Evolutionary conservation across 2,888 invertebrate genomes (phyloP), one percentile per base, ranked within the genome.

Genomic region (Drosophila paranaensis): DNA sequence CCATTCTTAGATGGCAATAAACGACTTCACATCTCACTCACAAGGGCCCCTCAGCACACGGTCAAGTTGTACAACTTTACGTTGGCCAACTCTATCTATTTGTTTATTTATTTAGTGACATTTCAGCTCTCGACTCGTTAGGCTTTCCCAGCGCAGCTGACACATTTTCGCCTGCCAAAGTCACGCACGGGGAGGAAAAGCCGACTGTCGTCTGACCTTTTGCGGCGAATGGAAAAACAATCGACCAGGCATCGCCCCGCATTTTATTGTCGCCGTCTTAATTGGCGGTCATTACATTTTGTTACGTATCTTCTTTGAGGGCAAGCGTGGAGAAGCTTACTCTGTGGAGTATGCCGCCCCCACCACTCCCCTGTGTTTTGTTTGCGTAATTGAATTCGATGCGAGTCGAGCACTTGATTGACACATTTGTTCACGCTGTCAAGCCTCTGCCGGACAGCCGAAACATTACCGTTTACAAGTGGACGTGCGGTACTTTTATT

Each of bases 151-250:
- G 60, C 54, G 60, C 6, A 55, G 54, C 46, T 45, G 33, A 64
- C 48, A 45, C 53, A 70, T 81, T 84, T 82, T 83, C 83, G 87
- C 84, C 83, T 71, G 78, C 68, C 70, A 87, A 77, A 79, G 74
- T 74, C 58, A 78, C 54, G 74, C 74, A 74, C 45, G 6, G 43
- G 14, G 8, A 46, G 43, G 16, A 74, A 55, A 64, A 62, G 20
- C 73, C 43, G 53, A 64, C 68, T 65, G 65, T 55, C 63, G 39
- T 39, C 39, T 71, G 89, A 88, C 87, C 89, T 78, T 10, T 39
- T 81, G 78, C 57, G 53, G 58, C 71, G 71, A 66, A 35, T 45
- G 66, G 25, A 57, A 61, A 30, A 48, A 56, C 45, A 62, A 60
- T 68, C 50, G 57, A 60, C 54, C 61, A 46, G 74, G 48, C 68